Conservation (phyloP, 2,888 invertebrate species). For the Agrotis exclamationis region DNA sequence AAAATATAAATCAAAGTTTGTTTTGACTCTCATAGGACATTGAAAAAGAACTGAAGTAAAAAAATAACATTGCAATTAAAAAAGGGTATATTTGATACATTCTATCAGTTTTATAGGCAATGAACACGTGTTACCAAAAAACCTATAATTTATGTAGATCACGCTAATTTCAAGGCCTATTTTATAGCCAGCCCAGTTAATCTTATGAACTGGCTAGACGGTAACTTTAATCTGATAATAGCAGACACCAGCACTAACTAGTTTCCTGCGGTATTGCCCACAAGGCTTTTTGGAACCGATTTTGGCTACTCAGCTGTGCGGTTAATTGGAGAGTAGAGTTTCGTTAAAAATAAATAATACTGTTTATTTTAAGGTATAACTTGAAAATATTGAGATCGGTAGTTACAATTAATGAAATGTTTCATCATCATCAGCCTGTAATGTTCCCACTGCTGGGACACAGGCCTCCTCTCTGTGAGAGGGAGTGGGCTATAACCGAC, state of each 20-base stretch:
- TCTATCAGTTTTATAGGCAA: too few relatives aligned
- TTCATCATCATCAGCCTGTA: too few relatives aligned
- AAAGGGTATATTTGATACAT: too few relatives aligned
- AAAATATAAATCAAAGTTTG: too few relatives aligned
- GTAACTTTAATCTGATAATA: conserved; percentile 69
- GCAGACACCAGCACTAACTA: conserved; percentile 57
- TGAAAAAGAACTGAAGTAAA: too few relatives aligned
- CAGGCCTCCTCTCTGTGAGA: too few relatives aligned
- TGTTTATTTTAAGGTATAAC: neutral
- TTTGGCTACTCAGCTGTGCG: conserved; percentile 8
- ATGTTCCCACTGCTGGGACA: too few relatives aligned
- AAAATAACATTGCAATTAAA: too few relatives aligned
- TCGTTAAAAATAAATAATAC: neutral
- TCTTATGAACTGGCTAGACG: conserved; percentile 58
- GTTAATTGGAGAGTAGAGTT: neutral
- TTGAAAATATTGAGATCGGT: neutral
- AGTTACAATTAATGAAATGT: too few relatives aligned
- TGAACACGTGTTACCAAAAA: neutral
- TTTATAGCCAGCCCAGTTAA: conserved; percentile 51
- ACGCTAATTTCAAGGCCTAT: conserved; percentile 45
- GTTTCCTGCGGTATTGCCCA: conserved; percentile 56
- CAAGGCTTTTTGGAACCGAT: conserved; percentile 24
- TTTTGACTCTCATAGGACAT: too few relatives aligned
- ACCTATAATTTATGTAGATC: neutral
- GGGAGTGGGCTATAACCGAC: too few relatives aligned